Evolutionary conservation across 1,140 invertebrate genomes (phyloP), one percentile per base, ranked within the genome.

Genomic region (Elysia chlorotica): DNA sequence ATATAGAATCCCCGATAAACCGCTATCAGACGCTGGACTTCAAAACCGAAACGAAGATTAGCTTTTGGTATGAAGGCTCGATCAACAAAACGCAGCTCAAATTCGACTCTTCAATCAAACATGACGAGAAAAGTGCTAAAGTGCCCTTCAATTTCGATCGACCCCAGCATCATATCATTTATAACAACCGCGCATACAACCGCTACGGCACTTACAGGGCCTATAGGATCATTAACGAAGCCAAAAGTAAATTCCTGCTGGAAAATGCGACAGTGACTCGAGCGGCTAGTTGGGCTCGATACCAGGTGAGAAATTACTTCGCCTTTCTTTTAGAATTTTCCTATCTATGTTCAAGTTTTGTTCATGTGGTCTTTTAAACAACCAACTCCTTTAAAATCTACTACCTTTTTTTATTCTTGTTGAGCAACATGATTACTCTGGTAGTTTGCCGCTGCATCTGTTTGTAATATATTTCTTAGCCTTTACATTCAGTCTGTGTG

Each of bases 21-120:
- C 76, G 81, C n/a, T 83, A 79, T 59, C 74, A 78, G n/a, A 79
- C 81, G 4, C 28, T 83, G 19, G 82, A 83, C 54, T 74, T 85
- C 23, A 63, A 65, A 1, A 76, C 63, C 3, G 78, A 82, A 48
- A 76, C 74, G 4, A 59, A 69, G 1, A 25, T 59, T 30, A 76
- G 76, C 33, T 76, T 76, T 19, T 82, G 80, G 80, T 78, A 78
- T 30, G 68, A 71, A n/a, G 69, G 68, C 37, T 30, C 2, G 14
- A 25, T 53, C 2, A 77, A 77, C 30, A 77, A 80, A 65, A 81
- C 79, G 0, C 79, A 85, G 67, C 62, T 81, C n/a, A 69, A 76
- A 33, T 76, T 82, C 41, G 57, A 71, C 14, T 57, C 73, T 38
- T 57, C 61, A 17, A 30, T 77, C 14, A 77, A 75, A 71, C 31